Evolutionary conservation across 2,888 invertebrate species (phyloP).

Genomic region (Dione vanillae): DNA sequence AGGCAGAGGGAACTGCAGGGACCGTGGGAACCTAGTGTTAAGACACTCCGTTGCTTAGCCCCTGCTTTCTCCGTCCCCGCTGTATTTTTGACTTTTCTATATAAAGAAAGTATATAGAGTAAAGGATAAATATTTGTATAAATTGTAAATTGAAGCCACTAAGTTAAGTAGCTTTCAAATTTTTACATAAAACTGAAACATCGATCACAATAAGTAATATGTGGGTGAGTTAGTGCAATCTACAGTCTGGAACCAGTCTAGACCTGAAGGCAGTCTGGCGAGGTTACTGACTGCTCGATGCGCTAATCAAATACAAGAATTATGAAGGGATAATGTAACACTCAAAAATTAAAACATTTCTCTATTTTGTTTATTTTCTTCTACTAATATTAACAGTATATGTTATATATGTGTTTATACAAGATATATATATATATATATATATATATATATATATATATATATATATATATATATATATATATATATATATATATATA

Average conservation of each 20-base stretch:
- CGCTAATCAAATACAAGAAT: constrained; percentile 35
- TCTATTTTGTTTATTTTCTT: background rate
- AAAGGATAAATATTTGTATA: background rate
- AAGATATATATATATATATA: background rate
- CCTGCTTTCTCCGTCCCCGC: too few relatives aligned
- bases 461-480: too few relatives aligned
- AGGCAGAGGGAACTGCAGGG: too few relatives aligned
- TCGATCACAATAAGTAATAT: constrained; percentile 36
- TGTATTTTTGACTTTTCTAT: background rate
- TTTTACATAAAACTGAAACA: constrained; percentile 25
- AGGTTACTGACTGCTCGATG: constrained; percentile 44
- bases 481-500: too few relatives aligned
- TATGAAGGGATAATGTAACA: constrained; percentile 13
- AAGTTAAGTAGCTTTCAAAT: constrained; percentile 3
- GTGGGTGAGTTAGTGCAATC: constrained; percentile 39
- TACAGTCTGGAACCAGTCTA: constrained; percentile 45
- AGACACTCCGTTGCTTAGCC: too few relatives aligned
- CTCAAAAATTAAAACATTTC: background rate
- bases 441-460: too few relatives aligned
- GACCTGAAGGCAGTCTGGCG: constrained; percentile 45
- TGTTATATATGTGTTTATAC: background rate
- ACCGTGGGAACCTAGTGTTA: too few relatives aligned
- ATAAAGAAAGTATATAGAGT: background rate
- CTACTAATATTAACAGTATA: background rate
- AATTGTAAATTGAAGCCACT: constrained; percentile 9